Evolutionary conservation across 2,113 vertebrate species (phyloP).

Genomic region (Cricetomys ansorgei): DNA sequence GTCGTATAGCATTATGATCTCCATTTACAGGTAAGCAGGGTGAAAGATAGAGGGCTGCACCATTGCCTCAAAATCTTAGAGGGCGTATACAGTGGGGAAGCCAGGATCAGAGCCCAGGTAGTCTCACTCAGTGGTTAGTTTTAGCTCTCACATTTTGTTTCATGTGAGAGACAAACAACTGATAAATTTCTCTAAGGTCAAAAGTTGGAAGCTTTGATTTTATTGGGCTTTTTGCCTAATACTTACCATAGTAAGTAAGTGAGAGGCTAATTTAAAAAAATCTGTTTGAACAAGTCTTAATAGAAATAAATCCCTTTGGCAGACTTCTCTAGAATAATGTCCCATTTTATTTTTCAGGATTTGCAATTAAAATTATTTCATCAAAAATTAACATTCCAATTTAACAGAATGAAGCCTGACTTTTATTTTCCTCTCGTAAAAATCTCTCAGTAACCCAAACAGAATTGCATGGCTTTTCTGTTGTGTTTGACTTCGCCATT

Average conservation of each 20-base stretch:
- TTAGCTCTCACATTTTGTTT: not conserved
- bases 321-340: conserved; percentile 50
- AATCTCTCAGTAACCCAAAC: conserved; percentile 49
- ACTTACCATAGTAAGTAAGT: conserved; percentile 51
- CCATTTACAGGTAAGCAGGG: not conserved
- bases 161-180: conserved; percentile 24
- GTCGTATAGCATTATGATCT: not conserved
- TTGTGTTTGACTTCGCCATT: conserved; percentile 73
- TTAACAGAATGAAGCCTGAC: conserved; percentile 66
- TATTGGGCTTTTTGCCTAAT: conserved; percentile 75
- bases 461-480: conserved; percentile 34
- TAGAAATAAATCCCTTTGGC: conserved; percentile 63
- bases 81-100: not conserved
- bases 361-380: conserved; percentile 74
- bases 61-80: not conserved
- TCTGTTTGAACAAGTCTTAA: conserved; percentile 61
- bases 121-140: not conserved
- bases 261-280: conserved; percentile 54
- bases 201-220: conserved; percentile 78
- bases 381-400: conserved; percentile 76
- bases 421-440: conserved; percentile 71
- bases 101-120: not conserved
- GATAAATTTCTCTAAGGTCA: conserved; percentile 77
- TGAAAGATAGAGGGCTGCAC: not conserved
- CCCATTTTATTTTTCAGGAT: conserved; percentile 66